Evolutionary conservation across 2,888 invertebrate genomes (phyloP).

Genomic region (Antitype chi): DNA sequence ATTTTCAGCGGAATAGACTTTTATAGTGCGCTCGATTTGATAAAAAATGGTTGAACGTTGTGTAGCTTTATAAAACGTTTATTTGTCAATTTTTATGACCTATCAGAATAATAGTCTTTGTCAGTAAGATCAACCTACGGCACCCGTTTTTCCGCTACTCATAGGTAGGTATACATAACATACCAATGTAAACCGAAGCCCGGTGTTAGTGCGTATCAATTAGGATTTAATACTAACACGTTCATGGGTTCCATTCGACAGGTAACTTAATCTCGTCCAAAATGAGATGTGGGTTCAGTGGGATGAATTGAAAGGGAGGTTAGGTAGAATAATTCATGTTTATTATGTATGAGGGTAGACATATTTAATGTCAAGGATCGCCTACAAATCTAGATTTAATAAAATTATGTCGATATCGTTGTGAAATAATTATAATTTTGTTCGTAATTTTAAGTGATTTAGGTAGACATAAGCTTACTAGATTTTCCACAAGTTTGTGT

Average conservation of each 20-base stretch:
- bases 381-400: neutral
- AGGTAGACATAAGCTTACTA: neutral
- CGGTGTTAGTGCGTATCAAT: conserved; percentile 49
- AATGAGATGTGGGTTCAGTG: conserved; percentile 22
- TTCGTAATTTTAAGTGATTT: neutral
- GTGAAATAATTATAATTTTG: conserved; percentile 10
- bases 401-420: neutral
- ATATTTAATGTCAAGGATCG: conserved; percentile 49
- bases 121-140: neutral
- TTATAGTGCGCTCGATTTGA: neutral
- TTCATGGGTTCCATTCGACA: conserved; percentile 48
- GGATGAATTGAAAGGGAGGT: conserved; percentile 46
- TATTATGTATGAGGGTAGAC: conserved; percentile 33
- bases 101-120: neutral
- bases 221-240: conserved; percentile 50
- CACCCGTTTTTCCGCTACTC: neutral
- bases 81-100: neutral
- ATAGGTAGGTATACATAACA: neutral
- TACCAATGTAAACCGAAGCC: conserved; percentile 22
- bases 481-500: neutral
- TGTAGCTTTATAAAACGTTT: neutral
- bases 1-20: neutral
- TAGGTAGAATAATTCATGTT: conserved; percentile 46
- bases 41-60: neutral
- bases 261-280: conserved; percentile 59